Percentiles rank a stretch among this genome's conserved stretches.
phyloP scores from a whole-genome alignment of 2,888 invertebrate genomes.

The Xylocampa areola region DNA sequence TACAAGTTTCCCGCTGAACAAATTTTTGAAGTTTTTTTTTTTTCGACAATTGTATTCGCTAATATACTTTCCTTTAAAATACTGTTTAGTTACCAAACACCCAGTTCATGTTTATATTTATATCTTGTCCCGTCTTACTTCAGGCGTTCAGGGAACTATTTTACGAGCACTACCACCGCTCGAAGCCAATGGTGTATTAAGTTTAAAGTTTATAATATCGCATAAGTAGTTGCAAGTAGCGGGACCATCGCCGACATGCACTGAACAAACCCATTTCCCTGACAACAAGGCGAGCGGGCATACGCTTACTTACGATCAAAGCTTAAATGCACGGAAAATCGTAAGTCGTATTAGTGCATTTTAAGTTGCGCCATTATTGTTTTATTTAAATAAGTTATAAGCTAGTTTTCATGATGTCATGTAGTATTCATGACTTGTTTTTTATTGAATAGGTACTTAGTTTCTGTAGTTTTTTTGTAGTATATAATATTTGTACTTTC shows the following conservation, averaged over 20 bases:
- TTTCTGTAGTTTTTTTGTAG: too few species aligned
- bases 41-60: too few species aligned
- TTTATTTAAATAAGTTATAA: too few species aligned
- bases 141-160: conserved; percentile 23
- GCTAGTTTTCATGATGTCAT: too few species aligned
- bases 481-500: too few species aligned
- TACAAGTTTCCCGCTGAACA: too few species aligned
- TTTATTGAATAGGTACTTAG: too few species aligned
- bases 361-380: too few species aligned
- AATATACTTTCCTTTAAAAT: too few species aligned
- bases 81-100: not conserved
- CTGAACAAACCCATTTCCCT: conserved; percentile 37
- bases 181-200: conserved; percentile 37
- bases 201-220: conserved; percentile 50
- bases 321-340: not conserved
- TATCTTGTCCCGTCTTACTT: conserved; percentile 10
- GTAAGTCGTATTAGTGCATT: too few species aligned
- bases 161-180: conserved; percentile 29
- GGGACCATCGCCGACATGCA: conserved; percentile 29
- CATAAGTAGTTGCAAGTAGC: conserved; percentile 40
- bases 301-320: conserved; percentile 12
- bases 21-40: too few species aligned
- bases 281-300: conserved; percentile 18
- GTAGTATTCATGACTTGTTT: too few species aligned
- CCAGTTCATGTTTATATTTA: conserved; percentile 5